Evolutionary conservation across 2,888 invertebrate species (phyloP).

Genomic region (Hartigia nigra): DNA sequence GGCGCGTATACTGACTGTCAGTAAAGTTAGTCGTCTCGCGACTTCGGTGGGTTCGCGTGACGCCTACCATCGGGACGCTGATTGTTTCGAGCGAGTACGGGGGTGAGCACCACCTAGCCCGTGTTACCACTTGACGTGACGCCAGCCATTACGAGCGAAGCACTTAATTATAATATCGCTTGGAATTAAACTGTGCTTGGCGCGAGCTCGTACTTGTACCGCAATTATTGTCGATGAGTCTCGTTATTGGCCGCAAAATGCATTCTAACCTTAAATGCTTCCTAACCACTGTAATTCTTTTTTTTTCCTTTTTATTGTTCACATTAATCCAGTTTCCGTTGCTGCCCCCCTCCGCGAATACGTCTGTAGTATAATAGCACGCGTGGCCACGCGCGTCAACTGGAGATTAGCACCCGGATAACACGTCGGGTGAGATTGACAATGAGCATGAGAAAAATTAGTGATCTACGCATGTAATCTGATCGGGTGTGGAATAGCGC

Average conservation of each 20-base stretch:
- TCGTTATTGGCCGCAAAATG: conserved; percentile 57
- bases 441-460: conserved; percentile 57
- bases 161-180: conserved; percentile 66
- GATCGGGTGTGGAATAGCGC: not conserved
- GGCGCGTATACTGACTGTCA: not conserved
- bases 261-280: conserved; percentile 7
- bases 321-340: not conserved
- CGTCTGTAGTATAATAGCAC: not conserved
- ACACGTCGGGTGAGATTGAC: conserved; percentile 26
- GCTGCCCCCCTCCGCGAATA: not conserved
- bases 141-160: conserved; percentile 62
- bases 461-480: conserved; percentile 54
- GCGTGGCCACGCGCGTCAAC: not conserved
- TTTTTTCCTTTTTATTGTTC: not conserved
- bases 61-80: conserved; percentile 61
- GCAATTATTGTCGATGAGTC: conserved; percentile 57
- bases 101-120: conserved; percentile 52
- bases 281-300: not conserved
- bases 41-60: conserved; percentile 49
- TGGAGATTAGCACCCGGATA: not conserved
- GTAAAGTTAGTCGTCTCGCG: not conserved
- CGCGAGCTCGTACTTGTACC: conserved; percentile 64
- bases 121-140: conserved; percentile 60
- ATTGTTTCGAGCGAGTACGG: conserved; percentile 57
- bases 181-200: conserved; percentile 63